Evolutionary conservation across 2,797 vertebrate species (phyloP).

Genomic region (Strix occidentalis): DNA sequence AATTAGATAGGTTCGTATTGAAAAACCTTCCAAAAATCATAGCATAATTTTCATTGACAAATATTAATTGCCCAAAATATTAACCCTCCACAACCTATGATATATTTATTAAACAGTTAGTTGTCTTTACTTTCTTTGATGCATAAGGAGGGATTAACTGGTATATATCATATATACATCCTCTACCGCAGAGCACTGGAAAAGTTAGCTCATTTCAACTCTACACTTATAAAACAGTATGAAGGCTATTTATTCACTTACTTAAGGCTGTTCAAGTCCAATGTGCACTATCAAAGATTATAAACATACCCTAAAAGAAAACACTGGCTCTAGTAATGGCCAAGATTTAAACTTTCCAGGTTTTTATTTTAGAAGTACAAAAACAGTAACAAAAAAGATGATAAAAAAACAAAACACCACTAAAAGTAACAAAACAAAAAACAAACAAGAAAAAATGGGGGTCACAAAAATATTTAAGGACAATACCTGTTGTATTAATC

Average conservation of each 20-base stretch:
- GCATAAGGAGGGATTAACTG: background rate
- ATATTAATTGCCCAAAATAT: background rate
- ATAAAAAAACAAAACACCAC: conserved; percentile 4
- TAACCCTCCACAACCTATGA: background rate
- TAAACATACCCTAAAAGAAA: background rate
- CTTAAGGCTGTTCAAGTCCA: background rate
- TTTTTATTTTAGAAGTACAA: background rate
- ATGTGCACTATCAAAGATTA: background rate
- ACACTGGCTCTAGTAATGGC: background rate
- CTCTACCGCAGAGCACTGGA: background rate
- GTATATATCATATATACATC: background rate
- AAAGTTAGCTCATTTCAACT: background rate
- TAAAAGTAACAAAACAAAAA: conserved; percentile 33
- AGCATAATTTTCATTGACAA: background rate
- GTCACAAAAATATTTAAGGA: conserved; percentile 78
- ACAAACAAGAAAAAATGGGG: conserved; percentile 59
- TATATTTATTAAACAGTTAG: background rate
- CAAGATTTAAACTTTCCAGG: background rate
- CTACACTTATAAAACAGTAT: background rate
- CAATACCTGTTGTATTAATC: conserved; percentile 99
- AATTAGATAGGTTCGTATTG: background rate
- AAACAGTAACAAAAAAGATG: conserved; percentile 18
- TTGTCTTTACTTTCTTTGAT: background rate
- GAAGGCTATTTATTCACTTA: background rate
- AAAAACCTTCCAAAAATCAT: background rate